phyloP scores from a whole-genome alignment of 1,140 invertebrate species.

The Thaumatotibia leucotreta region DNA sequence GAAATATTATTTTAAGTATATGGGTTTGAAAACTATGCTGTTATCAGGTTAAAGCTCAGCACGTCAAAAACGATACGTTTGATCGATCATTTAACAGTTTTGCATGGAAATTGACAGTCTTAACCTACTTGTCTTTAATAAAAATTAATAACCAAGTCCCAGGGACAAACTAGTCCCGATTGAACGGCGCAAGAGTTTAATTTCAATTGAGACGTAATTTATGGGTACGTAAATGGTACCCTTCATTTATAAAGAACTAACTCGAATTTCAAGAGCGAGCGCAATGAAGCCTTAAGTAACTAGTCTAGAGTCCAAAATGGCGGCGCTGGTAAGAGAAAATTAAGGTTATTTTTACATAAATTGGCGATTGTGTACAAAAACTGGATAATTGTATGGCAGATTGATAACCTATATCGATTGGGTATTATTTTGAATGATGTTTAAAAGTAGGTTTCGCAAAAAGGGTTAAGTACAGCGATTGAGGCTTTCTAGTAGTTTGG shows the following conservation, averaged over 20 bases:
- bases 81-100: too few relatives aligned
- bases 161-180: slow-evolving; percentile 3
- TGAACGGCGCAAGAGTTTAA: slow-evolving; percentile 4
- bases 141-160: slow-evolving; percentile 1
- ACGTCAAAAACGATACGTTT: too few relatives aligned
- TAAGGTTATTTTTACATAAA: not conserved
- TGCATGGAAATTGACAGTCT: not conserved
- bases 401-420: slow-evolving; percentile 7
- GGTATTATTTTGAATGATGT: not conserved
- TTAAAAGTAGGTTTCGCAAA: not conserved
- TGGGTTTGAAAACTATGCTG: too few relatives aligned
- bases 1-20: too few relatives aligned
- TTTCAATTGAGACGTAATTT: slow-evolving; percentile 12
- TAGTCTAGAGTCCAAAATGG: not conserved
- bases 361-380: not conserved
- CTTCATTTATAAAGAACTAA: not conserved
- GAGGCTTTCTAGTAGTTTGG: not conserved
- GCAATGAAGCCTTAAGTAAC: not conserved
- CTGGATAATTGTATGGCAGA: not conserved
- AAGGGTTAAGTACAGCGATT: not conserved
- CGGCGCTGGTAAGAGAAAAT: not conserved
- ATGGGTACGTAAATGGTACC: slow-evolving; percentile 1
- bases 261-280: not conserved
- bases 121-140: not conserved
- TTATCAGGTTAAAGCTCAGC: too few relatives aligned